Percentiles rank a stretch among this genome's conserved stretches.
These are phyloP conservation scores for Nemopilema nomurai DNA, from an alignment of 30 jellyfish, hydroid and myxozoan species.

Conservation along the genomic window DNA sequence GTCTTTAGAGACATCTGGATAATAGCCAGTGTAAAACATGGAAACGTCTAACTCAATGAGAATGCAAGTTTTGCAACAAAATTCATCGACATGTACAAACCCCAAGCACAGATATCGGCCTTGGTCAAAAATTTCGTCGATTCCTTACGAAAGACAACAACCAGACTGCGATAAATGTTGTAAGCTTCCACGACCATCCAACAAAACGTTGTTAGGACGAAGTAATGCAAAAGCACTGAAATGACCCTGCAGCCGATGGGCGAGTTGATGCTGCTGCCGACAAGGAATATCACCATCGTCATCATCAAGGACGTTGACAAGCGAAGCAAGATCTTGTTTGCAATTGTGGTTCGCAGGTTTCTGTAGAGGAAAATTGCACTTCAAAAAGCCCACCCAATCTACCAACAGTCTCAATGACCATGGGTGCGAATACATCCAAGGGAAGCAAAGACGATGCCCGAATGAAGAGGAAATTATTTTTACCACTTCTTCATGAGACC, in stretches of 20 bases:
- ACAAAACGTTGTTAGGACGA: conserved; percentile 26
- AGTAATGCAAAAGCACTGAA: conserved; percentile 36
- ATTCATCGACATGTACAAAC: conserved; percentile 4
- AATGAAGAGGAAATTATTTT: no score
- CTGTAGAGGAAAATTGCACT: neutral
- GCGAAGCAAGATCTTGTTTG: conserved; percentile 10
- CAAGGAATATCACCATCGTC: conserved; percentile 43
- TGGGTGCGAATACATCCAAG: no score
- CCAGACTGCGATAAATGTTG: conserved; percentile 29
- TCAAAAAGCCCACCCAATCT: neutral
- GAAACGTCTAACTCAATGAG: no score
- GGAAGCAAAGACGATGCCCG: no score
- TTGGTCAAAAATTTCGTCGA: conserved; percentile 15
- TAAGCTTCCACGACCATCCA: conserved; percentile 55
- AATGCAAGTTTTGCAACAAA: neutral
- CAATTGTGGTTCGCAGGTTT: conserved; percentile 10
- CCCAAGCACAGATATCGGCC: conserved; percentile 36
- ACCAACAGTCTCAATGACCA: no score
- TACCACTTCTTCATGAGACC: no score
- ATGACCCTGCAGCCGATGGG: conserved; percentile 5
- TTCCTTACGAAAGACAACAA: conserved; percentile 8
- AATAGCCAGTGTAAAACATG: no score
- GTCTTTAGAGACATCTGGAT: no score
- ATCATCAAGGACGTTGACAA: conserved; percentile 29
- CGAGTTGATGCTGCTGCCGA: conserved; percentile 6